Base-by-base conservation (phyloP, 2,113 vertebrate species). In the Coracopsis vasa region DNA sequence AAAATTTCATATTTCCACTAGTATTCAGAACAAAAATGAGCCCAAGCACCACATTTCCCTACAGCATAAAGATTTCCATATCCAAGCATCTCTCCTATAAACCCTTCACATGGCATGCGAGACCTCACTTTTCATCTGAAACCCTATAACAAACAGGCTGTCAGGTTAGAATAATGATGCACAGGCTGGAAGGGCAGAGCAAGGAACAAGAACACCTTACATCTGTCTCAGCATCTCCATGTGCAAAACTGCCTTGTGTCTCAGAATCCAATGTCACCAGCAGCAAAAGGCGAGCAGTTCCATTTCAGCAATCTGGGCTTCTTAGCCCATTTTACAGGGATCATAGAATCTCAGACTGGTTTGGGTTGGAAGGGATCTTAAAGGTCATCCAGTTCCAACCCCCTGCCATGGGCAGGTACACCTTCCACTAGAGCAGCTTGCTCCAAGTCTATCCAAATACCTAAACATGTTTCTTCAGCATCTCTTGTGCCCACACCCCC, bases 101-200 rank as follows among this genome's bases (percentile, higher is more conserved):
- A 77, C 29, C 28, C 37, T 18, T 25, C 23, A 8, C 18, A 2
- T 0, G 8, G 41, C 28, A 42, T 0, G 2, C 6, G 54, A 83
- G 16, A n/a, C n/a, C 42, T 29, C 0, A 0, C 37, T 73, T 69
- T 23, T 0, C 0, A 53, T 29, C 56, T 5, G 0, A 81, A 74
- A 20, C 5, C 31, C 23, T 93, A 10, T n/a, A 23, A 56, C 19
- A 56, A 33, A 24, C 31, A 48, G 27, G 14, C 3, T 2, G 6
- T 7, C 8, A 23, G 15, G 19, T 9, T 10, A 16, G 42, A 65
- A 56, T 21, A n/a, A 17, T 19, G 25, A 16, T 29, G 20, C 24
- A 28, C 29, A 19, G 51, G 41, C 11, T 41, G 16, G 18, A 56
- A 13, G 16, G 29, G 10, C 2, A 51, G 2, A 67, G 16, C 24